phyloP scores from a whole-genome alignment of 2,888 invertebrate species.

The Dynastes hyllus region DNA sequence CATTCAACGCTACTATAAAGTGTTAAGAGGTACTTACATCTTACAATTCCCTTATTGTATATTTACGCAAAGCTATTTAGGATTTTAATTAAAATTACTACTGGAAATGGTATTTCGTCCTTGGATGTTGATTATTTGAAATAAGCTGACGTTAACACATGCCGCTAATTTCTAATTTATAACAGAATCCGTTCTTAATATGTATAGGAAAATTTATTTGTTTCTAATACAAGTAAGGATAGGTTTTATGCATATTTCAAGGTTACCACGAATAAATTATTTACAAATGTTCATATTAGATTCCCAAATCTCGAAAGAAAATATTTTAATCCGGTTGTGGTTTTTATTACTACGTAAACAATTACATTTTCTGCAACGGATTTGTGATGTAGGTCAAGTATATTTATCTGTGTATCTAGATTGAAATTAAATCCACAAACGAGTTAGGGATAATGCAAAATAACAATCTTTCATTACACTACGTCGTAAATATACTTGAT shows the following conservation, averaged over 20 bases:
- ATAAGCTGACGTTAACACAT: neutral
- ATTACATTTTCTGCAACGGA: neutral
- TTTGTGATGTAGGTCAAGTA: slow-evolving; percentile 6
- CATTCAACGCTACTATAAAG: too few relatives aligned
- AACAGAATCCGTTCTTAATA: too few relatives aligned
- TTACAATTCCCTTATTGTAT: too few relatives aligned
- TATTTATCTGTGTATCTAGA: neutral
- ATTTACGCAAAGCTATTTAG: neutral
- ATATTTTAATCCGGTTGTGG: neutral
- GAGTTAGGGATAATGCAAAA: neutral
- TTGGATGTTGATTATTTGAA: neutral
- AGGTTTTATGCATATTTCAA: neutral
- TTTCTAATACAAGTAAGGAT: too few relatives aligned
- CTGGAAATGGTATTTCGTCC: neutral
- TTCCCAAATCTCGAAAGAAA: neutral
- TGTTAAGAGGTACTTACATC: too few relatives aligned
- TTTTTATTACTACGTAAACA: neutral
- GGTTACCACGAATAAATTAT: neutral
- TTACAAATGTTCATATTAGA: neutral
- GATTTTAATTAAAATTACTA: slow-evolving; percentile 4
- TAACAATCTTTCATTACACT: neutral
- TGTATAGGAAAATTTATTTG: too few relatives aligned
- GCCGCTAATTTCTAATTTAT: too few relatives aligned
- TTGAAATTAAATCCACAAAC: slow-evolving; percentile 3
- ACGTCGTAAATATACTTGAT: neutral